Evolutionary conservation across 2,888 invertebrate genomes (phyloP).

Genomic region (Nomada fucata): DNA sequence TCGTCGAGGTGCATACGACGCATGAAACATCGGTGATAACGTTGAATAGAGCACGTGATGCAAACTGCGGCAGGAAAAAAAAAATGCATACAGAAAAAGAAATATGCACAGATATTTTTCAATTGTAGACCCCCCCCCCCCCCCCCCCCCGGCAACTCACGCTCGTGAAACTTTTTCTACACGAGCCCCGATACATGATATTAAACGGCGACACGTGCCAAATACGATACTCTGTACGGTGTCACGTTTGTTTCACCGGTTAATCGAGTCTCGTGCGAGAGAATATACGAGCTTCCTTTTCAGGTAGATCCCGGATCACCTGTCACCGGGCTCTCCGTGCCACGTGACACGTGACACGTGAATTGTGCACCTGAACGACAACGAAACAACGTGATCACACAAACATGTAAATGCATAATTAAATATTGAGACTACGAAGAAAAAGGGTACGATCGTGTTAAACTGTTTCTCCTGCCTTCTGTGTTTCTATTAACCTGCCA

Average conservation of each 20-base stretch:
- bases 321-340: neutral
- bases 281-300: neutral
- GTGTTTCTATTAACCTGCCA: constrained; percentile 29
- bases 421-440: neutral
- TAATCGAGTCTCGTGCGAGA: neutral
- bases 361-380: neutral
- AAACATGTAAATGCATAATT: constrained; percentile 44
- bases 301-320: constrained; percentile 1
- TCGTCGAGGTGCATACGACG: neutral
- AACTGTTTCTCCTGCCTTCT: constrained; percentile 7
- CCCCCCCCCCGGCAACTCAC: neutral
- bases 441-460: neutral
- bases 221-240: constrained; percentile 11
- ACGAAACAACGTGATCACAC: constrained; percentile 6
- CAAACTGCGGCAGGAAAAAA: neutral
- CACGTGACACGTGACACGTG: neutral
- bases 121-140: neutral
- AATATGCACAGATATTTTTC: neutral
- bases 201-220: constrained; percentile 1
- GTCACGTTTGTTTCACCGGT: constrained; percentile 8
- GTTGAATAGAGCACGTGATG: neutral
- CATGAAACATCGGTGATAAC: neutral
- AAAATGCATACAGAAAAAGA: neutral
- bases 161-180: neutral
- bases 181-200: neutral